These are phyloP conservation scores for Polyommatus iphigenia DNA, from an alignment of 2,888 invertebrate species.

Conservation along the genomic window DNA sequence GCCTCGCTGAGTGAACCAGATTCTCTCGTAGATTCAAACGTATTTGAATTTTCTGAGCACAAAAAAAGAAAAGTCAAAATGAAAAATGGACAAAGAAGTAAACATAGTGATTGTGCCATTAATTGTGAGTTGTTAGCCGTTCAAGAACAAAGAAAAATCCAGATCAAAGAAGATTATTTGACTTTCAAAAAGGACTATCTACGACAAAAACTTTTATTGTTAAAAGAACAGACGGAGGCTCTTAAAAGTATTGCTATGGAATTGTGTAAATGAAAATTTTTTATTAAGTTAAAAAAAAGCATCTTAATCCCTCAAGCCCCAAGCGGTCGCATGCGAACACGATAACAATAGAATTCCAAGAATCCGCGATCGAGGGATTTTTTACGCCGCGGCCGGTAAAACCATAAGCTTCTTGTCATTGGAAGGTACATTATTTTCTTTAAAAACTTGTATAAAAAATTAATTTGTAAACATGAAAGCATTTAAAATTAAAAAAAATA, in stretches of 20 bases:
- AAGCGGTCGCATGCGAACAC: too few species aligned
- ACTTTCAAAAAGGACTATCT: conserved; percentile 71
- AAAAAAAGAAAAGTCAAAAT: conserved; percentile 48
- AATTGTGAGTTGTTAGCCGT: conserved; percentile 64
- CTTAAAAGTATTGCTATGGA: conserved; percentile 66
- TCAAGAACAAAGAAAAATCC: conserved; percentile 62
- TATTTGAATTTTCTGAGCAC: conserved; percentile 47
- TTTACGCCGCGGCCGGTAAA: too few species aligned
- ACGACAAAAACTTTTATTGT: conserved; percentile 61
- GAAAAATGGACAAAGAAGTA: conserved; percentile 44
- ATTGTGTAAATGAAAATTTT: conserved; percentile 45
- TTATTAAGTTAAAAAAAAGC: not conserved
- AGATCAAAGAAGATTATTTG: conserved; percentile 68
- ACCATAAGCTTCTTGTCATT: too few species aligned
- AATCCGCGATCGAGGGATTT: too few species aligned
- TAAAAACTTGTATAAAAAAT: too few species aligned
- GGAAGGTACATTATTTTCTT: too few species aligned
- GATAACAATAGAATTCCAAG: too few species aligned
- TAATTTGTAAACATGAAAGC: too few species aligned
- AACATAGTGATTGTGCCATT: conserved; percentile 57
- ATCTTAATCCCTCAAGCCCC: too few species aligned
- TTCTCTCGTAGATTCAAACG: conserved; percentile 58
- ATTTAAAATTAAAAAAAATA: too few species aligned
- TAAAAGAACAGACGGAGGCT: conserved; percentile 71
- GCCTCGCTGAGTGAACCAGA: conserved; percentile 57